These are phyloP conservation scores for Erithacus rubecula DNA, from an alignment of 2,797 vertebrate species.

Conservation along the genomic window DNA sequence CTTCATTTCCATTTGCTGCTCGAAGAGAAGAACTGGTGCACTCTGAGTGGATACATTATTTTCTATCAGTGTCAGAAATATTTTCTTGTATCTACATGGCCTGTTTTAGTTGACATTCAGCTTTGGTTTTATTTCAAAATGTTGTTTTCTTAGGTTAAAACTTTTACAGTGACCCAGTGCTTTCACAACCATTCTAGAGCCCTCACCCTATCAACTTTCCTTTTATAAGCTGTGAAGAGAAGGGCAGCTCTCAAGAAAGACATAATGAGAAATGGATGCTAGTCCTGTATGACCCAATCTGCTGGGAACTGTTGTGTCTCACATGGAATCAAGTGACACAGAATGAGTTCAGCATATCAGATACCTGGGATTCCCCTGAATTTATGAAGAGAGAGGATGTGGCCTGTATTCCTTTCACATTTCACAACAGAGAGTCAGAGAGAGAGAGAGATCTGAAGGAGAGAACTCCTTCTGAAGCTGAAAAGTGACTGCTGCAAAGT, in stretches of 20 bases:
- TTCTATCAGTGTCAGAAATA: neutral
- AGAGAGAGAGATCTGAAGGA: neutral
- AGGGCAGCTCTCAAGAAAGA: neutral
- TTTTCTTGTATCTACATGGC: neutral
- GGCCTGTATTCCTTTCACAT: neutral
- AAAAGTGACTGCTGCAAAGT: neutral
- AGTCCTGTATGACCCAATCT: neutral
- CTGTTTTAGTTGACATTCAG: neutral
- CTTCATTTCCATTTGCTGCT: neutral
- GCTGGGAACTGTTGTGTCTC: neutral
- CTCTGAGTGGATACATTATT: neutral
- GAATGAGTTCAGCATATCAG: neutral
- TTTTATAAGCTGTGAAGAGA: conserved; percentile 45
- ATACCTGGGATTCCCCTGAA: neutral
- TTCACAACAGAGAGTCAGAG: neutral
- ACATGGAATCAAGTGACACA: neutral
- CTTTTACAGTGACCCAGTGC: neutral
- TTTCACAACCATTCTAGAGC: neutral
- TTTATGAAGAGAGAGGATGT: neutral
- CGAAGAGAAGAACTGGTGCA: neutral
- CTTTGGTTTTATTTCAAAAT: neutral
- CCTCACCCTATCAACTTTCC: conserved; percentile 6
- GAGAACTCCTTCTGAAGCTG: neutral
- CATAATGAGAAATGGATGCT: neutral
- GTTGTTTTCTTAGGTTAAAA: neutral